Evolutionary conservation across 2,888 invertebrate species (phyloP).

Genomic region (Latrodectus elegans): DNA sequence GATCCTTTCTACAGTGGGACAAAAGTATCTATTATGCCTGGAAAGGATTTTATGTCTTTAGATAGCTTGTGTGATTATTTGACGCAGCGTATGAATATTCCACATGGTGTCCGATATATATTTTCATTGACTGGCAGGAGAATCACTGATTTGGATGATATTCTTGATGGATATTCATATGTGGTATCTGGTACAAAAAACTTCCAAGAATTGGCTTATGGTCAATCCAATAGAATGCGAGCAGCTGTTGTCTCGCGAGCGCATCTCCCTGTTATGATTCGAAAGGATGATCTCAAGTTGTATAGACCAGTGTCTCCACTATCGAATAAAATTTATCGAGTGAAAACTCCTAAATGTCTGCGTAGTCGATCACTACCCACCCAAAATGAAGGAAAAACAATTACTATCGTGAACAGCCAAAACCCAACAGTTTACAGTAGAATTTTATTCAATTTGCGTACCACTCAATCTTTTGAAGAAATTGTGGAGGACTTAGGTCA

Average conservation of each 20-base stretch:
- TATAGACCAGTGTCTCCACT: constrained; percentile 70
- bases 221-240: constrained; percentile 59
- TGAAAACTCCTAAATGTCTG: constrained; percentile 61
- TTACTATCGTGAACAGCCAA: constrained; percentile 94
- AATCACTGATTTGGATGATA: constrained; percentile 87
- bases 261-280: constrained; percentile 51
- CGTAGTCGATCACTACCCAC: constrained; percentile 79
- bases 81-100: constrained; percentile 89
- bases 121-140: constrained; percentile 94
- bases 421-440: constrained; percentile 94
- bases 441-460: constrained; percentile 91
- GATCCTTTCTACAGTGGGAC: constrained; percentile 93
- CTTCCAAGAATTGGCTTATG: constrained; percentile 80
- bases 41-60: constrained; percentile 88
- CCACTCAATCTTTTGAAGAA: constrained; percentile 95
- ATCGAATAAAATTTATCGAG: constrained; percentile 40
- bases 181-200: constrained; percentile 94
- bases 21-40: constrained; percentile 90
- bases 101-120: constrained; percentile 90
- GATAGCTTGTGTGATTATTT: constrained; percentile 90
- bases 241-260: constrained; percentile 48
- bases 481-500: constrained; percentile 94
- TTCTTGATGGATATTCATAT: constrained; percentile 92
- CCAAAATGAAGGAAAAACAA: constrained; percentile 84
- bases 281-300: constrained; percentile 71